Conservation (phyloP, 2,888 invertebrate genomes). For the Drosophila nr. perissopoda region DNA sequence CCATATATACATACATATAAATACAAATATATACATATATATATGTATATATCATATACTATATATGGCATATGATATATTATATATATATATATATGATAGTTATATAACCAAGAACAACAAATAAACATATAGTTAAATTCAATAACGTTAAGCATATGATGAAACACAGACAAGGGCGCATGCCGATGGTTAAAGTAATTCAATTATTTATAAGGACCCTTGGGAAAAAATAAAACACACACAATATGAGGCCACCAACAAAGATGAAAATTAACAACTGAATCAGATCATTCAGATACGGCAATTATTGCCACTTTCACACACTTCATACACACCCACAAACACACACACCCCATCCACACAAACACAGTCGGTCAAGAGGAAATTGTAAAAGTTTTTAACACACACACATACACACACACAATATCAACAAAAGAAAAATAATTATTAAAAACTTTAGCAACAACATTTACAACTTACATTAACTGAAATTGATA, state of each 20-base stretch:
- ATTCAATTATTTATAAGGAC: slow-evolving; percentile 73
- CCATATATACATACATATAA: slow-evolving; percentile 44
- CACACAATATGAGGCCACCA: slow-evolving; percentile 40
- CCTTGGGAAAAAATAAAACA: slow-evolving; percentile 40
- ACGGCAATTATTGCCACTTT: slow-evolving; percentile 53
- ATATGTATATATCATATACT: slow-evolving; percentile 37
- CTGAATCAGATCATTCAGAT: slow-evolving; percentile 46
- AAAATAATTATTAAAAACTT: slow-evolving; percentile 58
- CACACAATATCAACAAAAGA: slow-evolving; percentile 33
- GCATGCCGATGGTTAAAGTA: slow-evolving; percentile 57
- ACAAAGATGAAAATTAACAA: slow-evolving; percentile 24
- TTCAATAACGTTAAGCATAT: slow-evolving; percentile 76
- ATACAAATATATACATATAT: slow-evolving; percentile 30
- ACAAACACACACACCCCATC: slow-evolving; percentile 15
- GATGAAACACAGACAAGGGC: slow-evolving; percentile 40
- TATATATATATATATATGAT: slow-evolving; percentile 52
- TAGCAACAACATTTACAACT: slow-evolving; percentile 65
- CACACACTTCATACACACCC: slow-evolving; percentile 19
- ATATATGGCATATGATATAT: slow-evolving; percentile 26
- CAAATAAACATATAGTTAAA: slow-evolving; percentile 79
- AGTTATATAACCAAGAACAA: slow-evolving; percentile 80
- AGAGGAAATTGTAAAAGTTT: slow-evolving; percentile 64
- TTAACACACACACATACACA: slow-evolving; percentile 39
- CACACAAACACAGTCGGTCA: slow-evolving; percentile 36
- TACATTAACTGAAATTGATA: slow-evolving; percentile 47